Base-by-base conservation (phyloP, 2,113 vertebrate genomes). In the Vidua macroura region DNA sequence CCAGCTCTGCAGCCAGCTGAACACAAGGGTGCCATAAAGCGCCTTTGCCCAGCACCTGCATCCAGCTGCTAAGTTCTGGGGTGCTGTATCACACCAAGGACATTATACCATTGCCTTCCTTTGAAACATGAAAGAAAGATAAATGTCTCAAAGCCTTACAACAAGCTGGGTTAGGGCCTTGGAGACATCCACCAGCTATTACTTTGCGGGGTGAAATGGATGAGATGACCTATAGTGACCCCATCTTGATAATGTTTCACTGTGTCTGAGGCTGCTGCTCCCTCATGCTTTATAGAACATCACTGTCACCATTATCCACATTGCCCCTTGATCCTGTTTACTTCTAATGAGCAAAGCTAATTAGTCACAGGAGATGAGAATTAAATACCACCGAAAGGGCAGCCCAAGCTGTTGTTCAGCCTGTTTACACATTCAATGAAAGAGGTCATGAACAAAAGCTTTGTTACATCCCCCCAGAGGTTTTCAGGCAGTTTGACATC, bases 301-400 rank as follows among this genome's bases (percentile, higher is more conserved):
- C 28, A 2, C 52, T 0, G 0, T 73, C 55, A 55, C 67, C 59
- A 48, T 48, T 70, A 83, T 46, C 51, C 2, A 1, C 41, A 2
- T 20, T 81, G 55, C 88, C 79, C 64, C 64, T 92, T 96, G 92
- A 77, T 70, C 88, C 60, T 27, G 6, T 74, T 92, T 90, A 55
- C 44, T 59, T 77, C 59, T 83, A 21, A 24, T 37, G 75, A 83
- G 53, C 53, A 72, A n/a, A 68, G 23, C 13, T 88, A 75, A 85
- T 85, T 93, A 88, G 48, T 53, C 51, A 49, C 51, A 78, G 33
- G 80, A 62, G 85, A 80, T 69, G 53, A 87, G 55, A 70, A 37
- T 88, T 80, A 80, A 94, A 62, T 66, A 43, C 43, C 35, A 88
- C 27, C 0, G 0, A 90, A 90, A 63, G 33, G 63, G 78, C 46